Evolutionary conservation across 2,113 vertebrate species (phyloP).

Genomic region (Myotis lucifugus): DNA sequence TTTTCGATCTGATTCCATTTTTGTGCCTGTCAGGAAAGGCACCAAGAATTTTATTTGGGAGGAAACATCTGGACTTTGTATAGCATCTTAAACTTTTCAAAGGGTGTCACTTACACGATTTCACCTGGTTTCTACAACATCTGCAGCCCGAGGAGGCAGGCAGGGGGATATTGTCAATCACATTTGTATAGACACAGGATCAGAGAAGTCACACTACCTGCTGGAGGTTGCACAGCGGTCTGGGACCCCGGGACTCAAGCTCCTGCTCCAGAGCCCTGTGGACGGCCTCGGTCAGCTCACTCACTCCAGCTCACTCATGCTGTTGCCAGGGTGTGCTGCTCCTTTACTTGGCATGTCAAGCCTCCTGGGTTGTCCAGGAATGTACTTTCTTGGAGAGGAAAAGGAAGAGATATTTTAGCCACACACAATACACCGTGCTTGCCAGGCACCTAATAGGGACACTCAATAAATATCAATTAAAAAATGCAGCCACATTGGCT

Average conservation of each 20-base stretch:
- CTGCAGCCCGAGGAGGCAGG: not conserved
- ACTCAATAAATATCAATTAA: constrained; percentile 67
- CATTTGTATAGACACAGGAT: not conserved
- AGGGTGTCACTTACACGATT: not conserved
- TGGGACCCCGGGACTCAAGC: not conserved
- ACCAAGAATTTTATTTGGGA: not conserved
- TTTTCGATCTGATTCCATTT: not conserved
- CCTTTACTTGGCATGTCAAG: not conserved
- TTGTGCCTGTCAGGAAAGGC: not conserved
- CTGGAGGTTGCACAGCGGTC: not conserved
- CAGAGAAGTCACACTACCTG: not conserved
- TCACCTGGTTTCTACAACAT: not conserved
- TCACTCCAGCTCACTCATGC: not conserved
- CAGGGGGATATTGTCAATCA: not conserved
- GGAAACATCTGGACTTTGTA: not conserved
- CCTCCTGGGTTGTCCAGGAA: constrained; percentile 42
- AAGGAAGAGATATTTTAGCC: constrained; percentile 34
- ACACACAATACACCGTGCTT: not conserved
- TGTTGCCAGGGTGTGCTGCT: not conserved
- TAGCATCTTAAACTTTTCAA: not conserved
- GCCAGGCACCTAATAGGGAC: constrained; percentile 55
- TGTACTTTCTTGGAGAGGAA: constrained; percentile 52
- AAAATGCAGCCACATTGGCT: not conserved
- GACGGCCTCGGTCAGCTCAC: not conserved
- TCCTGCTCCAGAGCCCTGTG: not conserved